Base-by-base conservation (phyloP, 2,888 invertebrate species). In the Leptarthrus brevirostris region DNA sequence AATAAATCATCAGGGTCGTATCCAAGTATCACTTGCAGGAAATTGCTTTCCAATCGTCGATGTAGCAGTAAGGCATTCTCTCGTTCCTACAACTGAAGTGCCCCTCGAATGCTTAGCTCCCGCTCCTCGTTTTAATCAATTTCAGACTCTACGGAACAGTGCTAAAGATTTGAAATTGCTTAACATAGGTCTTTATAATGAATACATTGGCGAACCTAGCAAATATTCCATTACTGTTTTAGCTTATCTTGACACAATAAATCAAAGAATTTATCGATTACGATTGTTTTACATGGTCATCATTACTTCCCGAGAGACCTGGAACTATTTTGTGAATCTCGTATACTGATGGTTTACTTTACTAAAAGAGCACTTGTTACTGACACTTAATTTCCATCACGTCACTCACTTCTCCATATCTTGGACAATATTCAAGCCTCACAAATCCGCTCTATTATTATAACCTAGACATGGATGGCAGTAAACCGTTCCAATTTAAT, bases 1-100 rank as follows among this genome's bases (percentile, higher is more conserved):
- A 36, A 20, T 58, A 58, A 36, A 36, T 58, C 58, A 58, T 56
- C 30, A 30, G 12, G 10, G 18, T 36, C 58, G 58, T 40, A 40
- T 1, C 12, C 36, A 58, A 18, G 2, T 58, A 58, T 58, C 58
- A 58, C 36, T 58, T 58, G 58, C 20, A 36, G 10, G 18, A 18
- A 58, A 36, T 20, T 18, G 16, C 16, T n/a, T 10, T 58, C 30
- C 34, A 12, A 6, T 36, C 36, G 20, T n/a, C 12, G 49, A 10
- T 34, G 5, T 14, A 20, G 36, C 12, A 40, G 20, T 36, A 18
- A 36, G 16, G 58, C 58, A 58, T 58, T 58, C 36, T 36, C 40
- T 12, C 40, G 40, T 40, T 12, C 3, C 40, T 30, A 24, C 24
- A 5, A 16, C 4, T 26, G 8, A n/a, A 5, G 4, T 16, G 26